Percentiles rank a stretch among this genome's conserved stretches.
Conservation (phyloP, 1,140 invertebrate species). For the Eupristina koningsbergeri region DNA sequence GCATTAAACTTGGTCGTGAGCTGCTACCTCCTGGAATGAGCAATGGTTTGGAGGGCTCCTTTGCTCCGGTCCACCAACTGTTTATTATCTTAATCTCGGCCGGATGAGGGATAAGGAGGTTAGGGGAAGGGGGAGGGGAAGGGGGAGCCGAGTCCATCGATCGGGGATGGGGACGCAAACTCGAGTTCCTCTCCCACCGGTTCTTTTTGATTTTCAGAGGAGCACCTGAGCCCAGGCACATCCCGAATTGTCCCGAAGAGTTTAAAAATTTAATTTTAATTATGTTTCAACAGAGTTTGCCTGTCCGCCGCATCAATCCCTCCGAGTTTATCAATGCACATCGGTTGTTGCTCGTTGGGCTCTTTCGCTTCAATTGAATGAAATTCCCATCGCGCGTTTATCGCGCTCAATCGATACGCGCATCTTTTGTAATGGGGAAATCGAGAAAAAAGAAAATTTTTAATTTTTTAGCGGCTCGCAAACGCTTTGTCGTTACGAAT, state of each 20-base stretch:
- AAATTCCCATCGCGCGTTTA: too few species aligned
- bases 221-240: too few species aligned
- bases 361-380: too few species aligned
- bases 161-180: not conserved
- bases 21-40: not conserved
- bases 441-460: not conserved
- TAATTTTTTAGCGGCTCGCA: too few species aligned
- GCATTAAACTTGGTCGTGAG: not conserved
- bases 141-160: too few species aligned
- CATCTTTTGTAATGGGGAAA: not conserved
- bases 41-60: not conserved
- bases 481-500: too few species aligned
- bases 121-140: constrained; percentile 36
- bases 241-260: too few species aligned
- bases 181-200: not conserved
- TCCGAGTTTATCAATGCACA: not conserved
- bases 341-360: too few species aligned
- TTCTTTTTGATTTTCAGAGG: not conserved
- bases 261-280: too few species aligned
- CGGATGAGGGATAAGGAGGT: constrained; percentile 30
- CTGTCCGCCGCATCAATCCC: not conserved
- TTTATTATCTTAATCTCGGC: constrained; percentile 34
- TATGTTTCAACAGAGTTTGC: not conserved
- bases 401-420: not conserved
- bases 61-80: not conserved